These are phyloP conservation scores for Xiphophorus maculatus DNA, from an alignment of 2,113 vertebrate genomes.

Conservation along the genomic window DNA sequence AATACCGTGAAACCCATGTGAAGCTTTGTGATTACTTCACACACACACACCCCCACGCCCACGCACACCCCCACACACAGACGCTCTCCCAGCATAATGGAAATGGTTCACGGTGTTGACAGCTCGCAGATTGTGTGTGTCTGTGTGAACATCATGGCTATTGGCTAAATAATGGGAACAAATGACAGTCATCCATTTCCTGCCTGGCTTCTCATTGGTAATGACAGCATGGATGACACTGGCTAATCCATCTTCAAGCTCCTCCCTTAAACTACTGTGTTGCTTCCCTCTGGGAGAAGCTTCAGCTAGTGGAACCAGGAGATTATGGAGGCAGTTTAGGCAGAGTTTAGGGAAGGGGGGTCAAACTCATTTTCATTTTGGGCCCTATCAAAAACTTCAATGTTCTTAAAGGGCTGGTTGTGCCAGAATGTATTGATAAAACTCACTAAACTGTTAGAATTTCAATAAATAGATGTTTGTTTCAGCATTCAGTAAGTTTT, in stretches of 20 bases:
- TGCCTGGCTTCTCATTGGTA: slow-evolving; percentile 36
- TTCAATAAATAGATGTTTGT: no score
- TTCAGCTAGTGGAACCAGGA: no score
- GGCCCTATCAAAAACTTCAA: no score
- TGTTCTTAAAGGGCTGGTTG: no score
- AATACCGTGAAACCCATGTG: slow-evolving; percentile 73
- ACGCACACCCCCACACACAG: slow-evolving; percentile 20
- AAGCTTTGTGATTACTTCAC: slow-evolving; percentile 66
- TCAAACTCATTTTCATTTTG: no score
- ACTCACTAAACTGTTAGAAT: no score
- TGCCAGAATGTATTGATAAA: no score
- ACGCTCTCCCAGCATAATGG: slow-evolving; percentile 82
- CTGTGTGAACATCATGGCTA: slow-evolving; percentile 89
- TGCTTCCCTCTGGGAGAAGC: background rate
- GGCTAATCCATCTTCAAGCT: slow-evolving; percentile 1
- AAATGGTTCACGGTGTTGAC: slow-evolving; percentile 91
- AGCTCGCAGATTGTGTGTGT: slow-evolving; percentile 93
- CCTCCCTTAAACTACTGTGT: background rate
- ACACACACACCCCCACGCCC: slow-evolving; percentile 18
- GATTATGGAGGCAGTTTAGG: no score
- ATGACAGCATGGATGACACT: background rate
- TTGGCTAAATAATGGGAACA: slow-evolving; percentile 97
- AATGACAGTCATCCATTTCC: slow-evolving; percentile 99
- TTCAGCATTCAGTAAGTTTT: no score
- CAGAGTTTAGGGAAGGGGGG: no score